Percentiles rank a stretch among this genome's conserved stretches.
phyloP scores from a whole-genome alignment of 2,113 vertebrate species.

The Nematolebias whitei region DNA sequence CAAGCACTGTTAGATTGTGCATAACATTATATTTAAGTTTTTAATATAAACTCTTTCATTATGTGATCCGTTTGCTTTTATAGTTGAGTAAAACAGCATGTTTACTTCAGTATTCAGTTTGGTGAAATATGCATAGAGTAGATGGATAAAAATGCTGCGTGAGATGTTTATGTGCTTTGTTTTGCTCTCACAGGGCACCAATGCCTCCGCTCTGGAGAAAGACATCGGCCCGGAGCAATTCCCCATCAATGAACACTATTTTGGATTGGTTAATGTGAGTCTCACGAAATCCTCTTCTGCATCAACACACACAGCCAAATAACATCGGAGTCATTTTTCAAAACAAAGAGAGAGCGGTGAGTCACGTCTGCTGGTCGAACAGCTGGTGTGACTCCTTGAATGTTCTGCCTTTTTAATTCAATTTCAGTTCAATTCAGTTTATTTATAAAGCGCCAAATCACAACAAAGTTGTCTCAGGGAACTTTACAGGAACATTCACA shows the following conservation, averaged over 20 bases:
- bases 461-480: too few species aligned
- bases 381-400: constrained; percentile 1
- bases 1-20: too few species aligned
- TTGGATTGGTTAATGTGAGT: constrained; percentile 98
- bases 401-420: constrained; percentile 18
- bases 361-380: constrained; percentile 38
- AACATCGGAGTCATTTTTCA: constrained; percentile 60
- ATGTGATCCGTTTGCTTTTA: too few species aligned
- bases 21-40: too few species aligned
- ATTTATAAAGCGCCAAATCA: too few species aligned
- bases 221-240: constrained; percentile 99
- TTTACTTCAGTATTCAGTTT: too few species aligned
- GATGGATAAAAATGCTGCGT: not conserved
- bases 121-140: not conserved
- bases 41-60: too few species aligned
- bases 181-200: constrained; percentile 88
- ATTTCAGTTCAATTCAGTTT: too few species aligned
- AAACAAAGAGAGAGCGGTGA: constrained; percentile 39
- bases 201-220: constrained; percentile 99
- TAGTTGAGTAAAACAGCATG: too few species aligned
- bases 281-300: constrained; percentile 26
- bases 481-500: too few species aligned
- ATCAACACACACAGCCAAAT: constrained; percentile 22
- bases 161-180: not conserved
- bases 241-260: constrained; percentile 99